phyloP scores from a whole-genome alignment of 1,140 invertebrate species.

The Zaprionus tsacasi region DNA sequence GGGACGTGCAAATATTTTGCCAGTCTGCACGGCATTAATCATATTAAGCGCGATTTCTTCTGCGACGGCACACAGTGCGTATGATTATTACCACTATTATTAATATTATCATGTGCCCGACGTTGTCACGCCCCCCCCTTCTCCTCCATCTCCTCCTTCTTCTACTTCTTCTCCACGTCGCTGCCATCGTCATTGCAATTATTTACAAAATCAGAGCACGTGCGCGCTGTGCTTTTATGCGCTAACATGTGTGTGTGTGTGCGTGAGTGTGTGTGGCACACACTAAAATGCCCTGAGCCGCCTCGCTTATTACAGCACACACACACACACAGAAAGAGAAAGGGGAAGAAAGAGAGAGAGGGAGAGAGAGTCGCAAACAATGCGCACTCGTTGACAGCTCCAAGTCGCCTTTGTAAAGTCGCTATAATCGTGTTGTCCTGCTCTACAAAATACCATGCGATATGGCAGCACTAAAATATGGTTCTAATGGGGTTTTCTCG shows the following conservation, averaged over 20 bases:
- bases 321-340: constrained; percentile 24
- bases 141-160: background rate
- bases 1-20: constrained; percentile 76
- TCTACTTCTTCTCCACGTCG: constrained; percentile 23
- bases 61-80: constrained; percentile 72
- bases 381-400: constrained; percentile 58
- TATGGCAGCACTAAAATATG: constrained; percentile 28
- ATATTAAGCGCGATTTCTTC: constrained; percentile 70
- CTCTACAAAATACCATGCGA: background rate
- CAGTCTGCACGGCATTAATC: constrained; percentile 69
- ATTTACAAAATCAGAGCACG: constrained; percentile 81
- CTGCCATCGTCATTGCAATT: constrained; percentile 74
- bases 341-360: background rate
- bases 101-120: constrained; percentile 77
- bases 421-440: constrained; percentile 2
- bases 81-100: constrained; percentile 83
- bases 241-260: constrained; percentile 55
- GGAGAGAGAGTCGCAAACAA: background rate
- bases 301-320: constrained; percentile 69
- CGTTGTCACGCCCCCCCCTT: constrained; percentile 27
- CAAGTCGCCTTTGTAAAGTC: constrained; percentile 36
- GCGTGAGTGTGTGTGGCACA: constrained; percentile 28
- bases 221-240: constrained; percentile 77
- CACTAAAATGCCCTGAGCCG: constrained; percentile 74
- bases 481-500: constrained; percentile 21